These are phyloP conservation scores for Austrofundulus limnaeus DNA, from an alignment of 2,113 vertebrate genomes.

Conservation along the genomic window DNA sequence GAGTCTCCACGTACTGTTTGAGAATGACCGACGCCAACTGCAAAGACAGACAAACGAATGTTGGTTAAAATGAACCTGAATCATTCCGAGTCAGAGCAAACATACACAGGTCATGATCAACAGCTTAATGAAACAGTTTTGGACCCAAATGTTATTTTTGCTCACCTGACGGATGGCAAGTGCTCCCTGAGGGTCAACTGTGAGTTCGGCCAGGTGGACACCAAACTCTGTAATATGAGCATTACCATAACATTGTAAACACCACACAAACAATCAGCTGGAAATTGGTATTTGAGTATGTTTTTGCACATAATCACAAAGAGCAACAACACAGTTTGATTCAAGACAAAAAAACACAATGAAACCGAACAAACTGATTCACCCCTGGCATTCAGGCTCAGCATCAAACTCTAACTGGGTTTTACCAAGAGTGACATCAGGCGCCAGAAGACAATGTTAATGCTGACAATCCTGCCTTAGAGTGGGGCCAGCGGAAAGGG, in stretches of 20 bases:
- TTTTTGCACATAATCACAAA: neutral
- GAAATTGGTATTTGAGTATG: no score
- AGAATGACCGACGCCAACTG: constrained; percentile 96
- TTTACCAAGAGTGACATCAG: constrained; percentile 67
- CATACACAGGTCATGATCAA: no score
- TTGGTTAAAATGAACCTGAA: neutral
- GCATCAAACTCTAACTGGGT: constrained; percentile 49
- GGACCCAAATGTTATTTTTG: neutral
- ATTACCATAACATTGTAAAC: neutral
- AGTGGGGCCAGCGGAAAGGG: constrained; percentile 66
- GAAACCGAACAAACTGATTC: neutral
- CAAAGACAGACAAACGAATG: constrained; percentile 22
- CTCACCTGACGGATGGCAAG: constrained; percentile 96
- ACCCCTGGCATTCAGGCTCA: constrained; percentile 35
- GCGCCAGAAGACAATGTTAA: constrained; percentile 75
- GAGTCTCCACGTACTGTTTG: constrained; percentile 98
- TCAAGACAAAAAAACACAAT: neutral
- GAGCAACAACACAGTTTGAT: neutral
- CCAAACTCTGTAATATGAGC: constrained; percentile 86
- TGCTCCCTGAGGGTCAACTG: constrained; percentile 93
- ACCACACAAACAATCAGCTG: neutral
- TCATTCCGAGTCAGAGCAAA: neutral
- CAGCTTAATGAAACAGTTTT: neutral
- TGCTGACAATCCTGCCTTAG: constrained; percentile 74
- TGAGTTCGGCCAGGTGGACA: constrained; percentile 95